Base-by-base conservation (phyloP, 2,888 invertebrate genomes). In the Adelphocoris suturalis region DNA sequence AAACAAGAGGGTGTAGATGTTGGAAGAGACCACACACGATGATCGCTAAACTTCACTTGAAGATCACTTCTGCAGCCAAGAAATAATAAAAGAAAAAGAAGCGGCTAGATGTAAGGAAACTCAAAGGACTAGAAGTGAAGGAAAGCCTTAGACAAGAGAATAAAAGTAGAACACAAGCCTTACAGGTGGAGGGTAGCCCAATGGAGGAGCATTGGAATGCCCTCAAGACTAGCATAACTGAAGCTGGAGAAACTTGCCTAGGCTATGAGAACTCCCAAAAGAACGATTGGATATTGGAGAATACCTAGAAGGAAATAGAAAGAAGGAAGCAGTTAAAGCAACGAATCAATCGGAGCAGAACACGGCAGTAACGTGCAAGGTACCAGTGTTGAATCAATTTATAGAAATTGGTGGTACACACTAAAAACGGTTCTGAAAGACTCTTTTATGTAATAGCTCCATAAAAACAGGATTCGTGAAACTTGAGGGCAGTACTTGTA, bases 1-100 rank as follows among this genome's bases (percentile, higher is more conserved):
- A 75, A 90, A 84, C 80, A 46, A 52, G 68, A 19, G 90, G 52
- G 55, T 13, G 81, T 23, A 16, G 81, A 81, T 23, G 81, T 48
- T 7, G 81, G 81, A 12, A 81, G 81, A 19, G 81, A 81, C 81
- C 48, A 81, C 81, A 81, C 81, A 13, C 48, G n/a, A 23, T 46
- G 19, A 46, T n/a, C 23, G 81, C 81, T n/a, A 16, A 46, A 46
- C 23, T 48, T 48, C 81, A 48, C 81, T 23, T 81, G 2, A 81
- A 46, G 52, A 48, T 81, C 23, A 23, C 23, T 23, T 16, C 81
- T 19, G 81, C 81, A 48, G 46, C 81, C 47, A 81, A n/a, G 16
- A 81, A 81, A 81, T 48, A 48, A 16, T 47, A 81, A 23, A 81
- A 37, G 37, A 78, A 37, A 78, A 16, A 28, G 37, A 78, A 13